Evolutionary conservation across 1,140 invertebrate genomes (phyloP), one percentile per base, ranked within the genome.

Genomic region (Pogonognathellus flavescens): DNA sequence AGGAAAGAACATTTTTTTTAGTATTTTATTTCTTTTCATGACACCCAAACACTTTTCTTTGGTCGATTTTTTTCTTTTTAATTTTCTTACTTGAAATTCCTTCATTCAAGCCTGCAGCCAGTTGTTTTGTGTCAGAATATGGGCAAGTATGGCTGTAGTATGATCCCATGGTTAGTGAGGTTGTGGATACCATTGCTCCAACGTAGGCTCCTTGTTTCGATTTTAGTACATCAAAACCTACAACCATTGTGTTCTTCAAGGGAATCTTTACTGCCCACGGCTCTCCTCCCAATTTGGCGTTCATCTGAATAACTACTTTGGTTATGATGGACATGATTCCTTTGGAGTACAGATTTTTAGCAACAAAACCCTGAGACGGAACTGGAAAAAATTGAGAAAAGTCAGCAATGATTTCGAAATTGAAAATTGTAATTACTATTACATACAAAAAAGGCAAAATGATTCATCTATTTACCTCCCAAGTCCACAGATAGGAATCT

Each of bases 151-250:
- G 93, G 76, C 94, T 96, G 89, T 93, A 96, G 95, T 96, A 98
- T 14, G 93, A 91, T 0, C 95, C 96, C 82, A 95, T 92, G 16
- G 90, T 89, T 22, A 91, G 90, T 90, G 98, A 96, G 25, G 95
- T 92, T 22, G 95, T 96, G 0, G 95, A 93, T 5, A 98, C 94
- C 91, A 98, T 96, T 4, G 94, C 96, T 62, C 91, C 90, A 3
- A 50, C 90, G 13, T 6, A 92, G 62, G 89, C 84, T 66, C 91
- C 90, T 49, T 59, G 93, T 93, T 92, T 70, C 89, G 84, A 82
- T 93, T 94, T 91, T 98, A 97, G 90, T 95, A 98, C 0, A 89
- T 99, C 97, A 22, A 98, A 95, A 14, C 97, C 97, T 87, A 95
- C 93, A 0, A 98, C 92, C 97, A 98, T 98, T n/a, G 93, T 89